Percentiles rank a stretch among this genome's conserved stretches.
Evolutionary conservation across 2,797 vertebrate species (phyloP).

Genomic region (Enteromius fasciolatus): DNA sequence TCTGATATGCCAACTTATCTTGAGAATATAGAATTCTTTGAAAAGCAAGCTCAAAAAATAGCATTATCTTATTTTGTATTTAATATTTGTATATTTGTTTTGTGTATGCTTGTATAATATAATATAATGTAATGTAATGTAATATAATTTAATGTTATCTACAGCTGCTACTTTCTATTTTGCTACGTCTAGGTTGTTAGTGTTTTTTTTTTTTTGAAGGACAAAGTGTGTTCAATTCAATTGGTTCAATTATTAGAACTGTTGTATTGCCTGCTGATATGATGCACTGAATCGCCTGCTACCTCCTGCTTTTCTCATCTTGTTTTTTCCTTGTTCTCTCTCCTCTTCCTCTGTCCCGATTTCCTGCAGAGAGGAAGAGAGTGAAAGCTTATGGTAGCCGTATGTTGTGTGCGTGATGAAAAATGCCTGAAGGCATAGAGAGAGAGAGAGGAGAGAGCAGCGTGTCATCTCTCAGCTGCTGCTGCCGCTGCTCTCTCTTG

Average conservation of each 20-base stretch:
- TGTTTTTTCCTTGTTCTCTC: neutral
- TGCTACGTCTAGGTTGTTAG: neutral
- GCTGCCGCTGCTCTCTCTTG: slow-evolving; percentile 79
- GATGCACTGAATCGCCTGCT: slow-evolving; percentile 10
- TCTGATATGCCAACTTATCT: no score
- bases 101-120: no score
- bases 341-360: slow-evolving; percentile 8
- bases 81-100: no score
- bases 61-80: no score
- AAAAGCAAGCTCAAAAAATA: no score
- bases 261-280: slow-evolving; percentile 11
- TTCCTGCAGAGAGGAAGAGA: slow-evolving; percentile 39
- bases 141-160: no score
- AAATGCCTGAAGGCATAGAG: slow-evolving; percentile 45
- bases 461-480: slow-evolving; percentile 86
- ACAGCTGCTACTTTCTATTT: no score
- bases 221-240: neutral
- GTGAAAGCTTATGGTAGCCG: slow-evolving; percentile 33
- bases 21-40: no score
- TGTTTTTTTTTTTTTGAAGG: neutral
- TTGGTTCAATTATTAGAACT: slow-evolving; percentile 39
- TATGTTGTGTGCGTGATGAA: slow-evolving; percentile 43
- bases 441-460: slow-evolving; percentile 67
- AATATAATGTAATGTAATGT: no score
- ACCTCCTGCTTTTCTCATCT: neutral